These are phyloP conservation scores for Chromis chromis DNA, from an alignment of 2,797 vertebrate species.

Conservation along the genomic window DNA sequence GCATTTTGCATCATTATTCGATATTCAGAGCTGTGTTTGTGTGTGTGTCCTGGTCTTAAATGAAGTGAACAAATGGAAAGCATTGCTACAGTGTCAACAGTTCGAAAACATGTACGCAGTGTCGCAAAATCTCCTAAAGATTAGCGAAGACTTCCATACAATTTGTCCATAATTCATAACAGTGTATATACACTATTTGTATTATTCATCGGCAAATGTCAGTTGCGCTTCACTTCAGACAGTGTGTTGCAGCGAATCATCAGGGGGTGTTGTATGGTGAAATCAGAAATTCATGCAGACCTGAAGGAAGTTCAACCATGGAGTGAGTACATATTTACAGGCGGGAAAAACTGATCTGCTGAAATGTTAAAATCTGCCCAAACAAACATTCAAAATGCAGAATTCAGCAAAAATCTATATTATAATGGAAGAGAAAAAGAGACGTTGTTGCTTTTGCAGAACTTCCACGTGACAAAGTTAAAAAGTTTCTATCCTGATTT, in stretches of 20 bases:
- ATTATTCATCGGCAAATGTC: conserved; percentile 74
- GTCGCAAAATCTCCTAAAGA: conserved; percentile 4
- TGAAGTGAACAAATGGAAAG: not conserved
- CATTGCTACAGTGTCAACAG: not conserved
- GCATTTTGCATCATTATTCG: conserved; percentile 49
- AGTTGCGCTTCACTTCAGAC: conserved; percentile 52
- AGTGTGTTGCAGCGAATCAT: conserved; percentile 33
- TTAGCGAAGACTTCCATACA: not conserved
- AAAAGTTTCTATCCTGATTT: too few species aligned
- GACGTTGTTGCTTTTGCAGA: not conserved
- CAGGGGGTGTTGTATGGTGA: conserved; percentile 11
- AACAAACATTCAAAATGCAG: not conserved
- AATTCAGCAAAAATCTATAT: not conserved
- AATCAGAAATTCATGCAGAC: conserved; percentile 26
- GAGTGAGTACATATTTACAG: conserved; percentile 34
- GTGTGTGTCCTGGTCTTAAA: conserved; percentile 21
- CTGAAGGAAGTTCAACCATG: conserved; percentile 19
- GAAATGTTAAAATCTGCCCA: not conserved
- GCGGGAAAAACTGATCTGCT: not conserved
- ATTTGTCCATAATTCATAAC: conserved; percentile 71
- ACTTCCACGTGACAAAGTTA: not conserved
- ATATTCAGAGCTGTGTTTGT: conserved; percentile 41
- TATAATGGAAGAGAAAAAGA: not conserved
- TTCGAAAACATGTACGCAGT: not conserved
- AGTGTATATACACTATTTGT: conserved; percentile 59